These are phyloP conservation scores for Tridacna crocea DNA, from an alignment of 2,888 invertebrate species.

Conservation along the genomic window DNA sequence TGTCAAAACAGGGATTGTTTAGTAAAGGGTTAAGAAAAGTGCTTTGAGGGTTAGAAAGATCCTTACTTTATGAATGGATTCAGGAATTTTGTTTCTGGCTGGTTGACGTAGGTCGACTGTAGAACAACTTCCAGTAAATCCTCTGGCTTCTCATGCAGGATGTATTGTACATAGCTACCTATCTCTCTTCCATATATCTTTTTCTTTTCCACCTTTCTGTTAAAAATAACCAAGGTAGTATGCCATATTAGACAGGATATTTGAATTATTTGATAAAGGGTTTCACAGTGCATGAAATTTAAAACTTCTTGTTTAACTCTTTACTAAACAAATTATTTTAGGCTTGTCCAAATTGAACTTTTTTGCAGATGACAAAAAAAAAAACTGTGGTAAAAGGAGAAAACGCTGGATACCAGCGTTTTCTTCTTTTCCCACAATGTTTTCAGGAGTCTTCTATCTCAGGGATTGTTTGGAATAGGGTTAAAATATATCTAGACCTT, in stretches of 20 bases:
- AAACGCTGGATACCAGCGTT: too few species aligned
- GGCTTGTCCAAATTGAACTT: too few species aligned
- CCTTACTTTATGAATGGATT: conserved; percentile 61
- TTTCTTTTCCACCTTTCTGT: conserved; percentile 53
- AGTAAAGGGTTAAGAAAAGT: too few species aligned
- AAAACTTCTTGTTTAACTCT: neutral
- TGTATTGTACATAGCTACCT: conserved; percentile 58
- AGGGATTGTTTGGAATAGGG: too few species aligned
- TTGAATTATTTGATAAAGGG: neutral
- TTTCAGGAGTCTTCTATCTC: too few species aligned
- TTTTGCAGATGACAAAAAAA: too few species aligned
- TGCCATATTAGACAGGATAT: neutral
- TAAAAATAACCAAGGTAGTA: neutral
- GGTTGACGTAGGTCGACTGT: conserved; percentile 44
- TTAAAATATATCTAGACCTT: too few species aligned
- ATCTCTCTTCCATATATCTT: conserved; percentile 47
- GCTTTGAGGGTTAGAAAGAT: neutral
- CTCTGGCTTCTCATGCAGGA: conserved; percentile 52
- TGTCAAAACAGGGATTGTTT: too few species aligned
- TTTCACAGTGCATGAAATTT: neutral
- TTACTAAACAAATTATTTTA: too few species aligned
- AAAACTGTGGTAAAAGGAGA: too few species aligned
- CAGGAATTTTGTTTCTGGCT: conserved; percentile 41
- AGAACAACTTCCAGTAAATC: conserved; percentile 61
- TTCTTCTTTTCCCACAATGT: too few species aligned